Base-by-base conservation (phyloP, 2,888 invertebrate species). In the Alitta virens region DNA sequence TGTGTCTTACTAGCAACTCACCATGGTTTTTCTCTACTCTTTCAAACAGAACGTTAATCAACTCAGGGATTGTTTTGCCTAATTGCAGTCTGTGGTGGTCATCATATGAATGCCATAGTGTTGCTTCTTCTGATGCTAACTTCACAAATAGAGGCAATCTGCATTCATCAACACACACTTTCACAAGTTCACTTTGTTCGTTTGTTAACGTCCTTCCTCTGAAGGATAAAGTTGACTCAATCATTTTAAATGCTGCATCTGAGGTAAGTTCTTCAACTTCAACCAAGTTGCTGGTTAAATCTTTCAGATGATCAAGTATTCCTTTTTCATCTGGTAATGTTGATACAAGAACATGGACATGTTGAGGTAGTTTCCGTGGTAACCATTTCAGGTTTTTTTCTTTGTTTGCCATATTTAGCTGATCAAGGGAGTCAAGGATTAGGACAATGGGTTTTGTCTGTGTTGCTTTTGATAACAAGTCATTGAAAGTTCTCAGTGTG, bases 231-330 rank as follows among this genome's bases (percentile, higher is more conserved):
- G 94, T 58, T 14, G 54, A 52, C 1, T 23, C 24, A 1, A 66
- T n/a, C 23, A 66, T 55, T 9, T 56, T 49, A 16, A 25, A 14
- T 27, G 61, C 38, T 40, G 57, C 33, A 1, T 53, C 52, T 9
- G 49, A 55, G 16, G 62, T 64, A 2, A 66, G 42, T 1, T 24
- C 16, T 14, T 40, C 54, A 7, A 66, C 55, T n/a, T 42, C 91
- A 14, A 96, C 86, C 74, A 95, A 95, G 77, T 91, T 91, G 58
- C 91, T 90, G 56, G 95, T 90, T 90, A 95, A 92, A 63, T 91
- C 86, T 16, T 91, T 85, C 0, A 94, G 83, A 0, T 18, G 42
- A 12, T 59, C 50, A 43, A 67, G 0, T 93, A 93, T 12, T 5
- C 62, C 59, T 43, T 58, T 21, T n/a, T 46, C 9, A n/a, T 68